Conservation (phyloP, 2,113 vertebrate species). For the Aix galericulata region DNA sequence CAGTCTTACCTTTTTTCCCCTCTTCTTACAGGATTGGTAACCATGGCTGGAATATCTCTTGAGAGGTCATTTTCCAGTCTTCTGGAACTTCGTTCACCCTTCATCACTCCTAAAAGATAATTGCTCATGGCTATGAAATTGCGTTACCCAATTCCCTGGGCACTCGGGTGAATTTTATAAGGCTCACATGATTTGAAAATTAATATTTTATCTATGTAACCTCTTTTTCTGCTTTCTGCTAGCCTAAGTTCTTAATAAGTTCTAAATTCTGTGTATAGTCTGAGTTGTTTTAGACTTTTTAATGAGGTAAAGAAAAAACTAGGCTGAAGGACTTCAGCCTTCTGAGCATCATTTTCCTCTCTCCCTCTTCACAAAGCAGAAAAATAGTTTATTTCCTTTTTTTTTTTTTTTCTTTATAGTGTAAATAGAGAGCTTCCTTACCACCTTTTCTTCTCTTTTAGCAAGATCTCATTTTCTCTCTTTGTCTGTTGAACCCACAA, state of each 20-base stretch:
- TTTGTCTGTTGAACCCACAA: background rate
- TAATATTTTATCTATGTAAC: background rate
- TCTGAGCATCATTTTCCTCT: background rate
- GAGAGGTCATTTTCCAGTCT: constrained; percentile 24
- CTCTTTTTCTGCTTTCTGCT: background rate
- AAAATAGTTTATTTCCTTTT: background rate
- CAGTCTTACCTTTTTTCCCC: background rate
- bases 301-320: background rate
- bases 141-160: background rate
- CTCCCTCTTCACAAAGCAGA: background rate
- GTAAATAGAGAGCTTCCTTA: background rate
- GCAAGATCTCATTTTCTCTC: background rate
- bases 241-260: background rate
- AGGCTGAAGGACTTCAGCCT: background rate
- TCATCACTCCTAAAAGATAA: background rate
- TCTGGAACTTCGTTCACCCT: constrained; percentile 9
- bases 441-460: background rate
- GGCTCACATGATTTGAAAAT: background rate
- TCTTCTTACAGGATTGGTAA: background rate
- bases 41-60: background rate
- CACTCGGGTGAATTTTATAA: constrained; percentile 11
- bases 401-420: background rate
- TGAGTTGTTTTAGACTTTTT: background rate
- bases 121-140: constrained; percentile 20
- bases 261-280: background rate